A percentile compares a stretch with the other conserved stretches of the same genome.
phyloP scores from a whole-genome alignment of 1,140 invertebrate species.

The Lethrus apterus region DNA sequence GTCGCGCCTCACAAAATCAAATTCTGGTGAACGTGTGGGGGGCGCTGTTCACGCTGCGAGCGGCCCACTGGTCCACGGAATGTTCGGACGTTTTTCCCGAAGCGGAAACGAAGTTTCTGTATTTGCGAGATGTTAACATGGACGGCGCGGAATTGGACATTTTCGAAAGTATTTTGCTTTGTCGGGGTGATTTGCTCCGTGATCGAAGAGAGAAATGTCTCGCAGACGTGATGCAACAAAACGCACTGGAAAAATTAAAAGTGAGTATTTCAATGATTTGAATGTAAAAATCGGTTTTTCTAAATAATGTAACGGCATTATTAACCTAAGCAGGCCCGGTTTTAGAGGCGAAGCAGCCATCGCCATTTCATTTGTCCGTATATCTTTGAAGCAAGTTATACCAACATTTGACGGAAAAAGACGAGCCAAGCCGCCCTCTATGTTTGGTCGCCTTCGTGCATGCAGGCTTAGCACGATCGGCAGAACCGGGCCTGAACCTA shows the following conservation, averaged over 20 bases:
- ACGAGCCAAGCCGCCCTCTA: no score
- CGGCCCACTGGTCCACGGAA: constrained; percentile 54
- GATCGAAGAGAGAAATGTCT: constrained; percentile 22
- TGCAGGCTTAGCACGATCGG: no score
- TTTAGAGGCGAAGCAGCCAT: not conserved
- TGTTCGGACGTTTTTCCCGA: constrained; percentile 18
- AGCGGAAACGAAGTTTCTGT: constrained; percentile 22
- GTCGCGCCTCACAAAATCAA: constrained; percentile 43
- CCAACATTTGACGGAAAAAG: no score
- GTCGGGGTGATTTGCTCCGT: constrained; percentile 44
- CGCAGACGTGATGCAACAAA: constrained; percentile 24
- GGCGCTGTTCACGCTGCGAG: constrained; percentile 47
- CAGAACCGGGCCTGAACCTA: no score
- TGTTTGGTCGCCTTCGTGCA: constrained; percentile 4
- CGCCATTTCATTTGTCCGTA: no score
- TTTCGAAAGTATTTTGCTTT: constrained; percentile 56
- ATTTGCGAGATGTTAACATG: constrained; percentile 42
- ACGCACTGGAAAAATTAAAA: constrained; percentile 24
- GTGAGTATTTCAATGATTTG: constrained; percentile 24
- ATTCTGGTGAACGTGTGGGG: constrained; percentile 48
- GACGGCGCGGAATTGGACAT: constrained; percentile 52
- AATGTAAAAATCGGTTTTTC: no score
- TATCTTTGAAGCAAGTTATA: not conserved
- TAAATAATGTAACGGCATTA: not conserved
- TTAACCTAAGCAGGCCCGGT: not conserved